These are phyloP conservation scores for Hypotaenidia philippensis DNA, from an alignment of 2,797 vertebrate genomes.

Conservation along the genomic window DNA sequence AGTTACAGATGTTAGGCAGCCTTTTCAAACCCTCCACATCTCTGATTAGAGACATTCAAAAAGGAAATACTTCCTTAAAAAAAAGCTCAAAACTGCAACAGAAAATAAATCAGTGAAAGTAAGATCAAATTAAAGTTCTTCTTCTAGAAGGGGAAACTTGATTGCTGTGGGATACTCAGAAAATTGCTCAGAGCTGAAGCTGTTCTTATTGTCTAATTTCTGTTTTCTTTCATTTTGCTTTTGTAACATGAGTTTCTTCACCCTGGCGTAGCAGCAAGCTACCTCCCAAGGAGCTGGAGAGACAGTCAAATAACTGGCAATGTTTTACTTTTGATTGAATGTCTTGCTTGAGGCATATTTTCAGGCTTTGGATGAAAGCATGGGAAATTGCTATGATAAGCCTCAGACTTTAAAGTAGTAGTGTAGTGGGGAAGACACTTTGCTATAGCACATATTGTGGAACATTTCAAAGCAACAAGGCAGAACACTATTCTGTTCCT, in stretches of 20 bases:
- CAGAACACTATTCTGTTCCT: conserved; percentile 33
- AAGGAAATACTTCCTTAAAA: not conserved
- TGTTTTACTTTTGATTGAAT: conserved; percentile 63
- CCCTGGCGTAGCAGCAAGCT: not conserved
- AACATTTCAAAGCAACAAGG: conserved; percentile 14
- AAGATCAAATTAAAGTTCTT: conserved; percentile 44
- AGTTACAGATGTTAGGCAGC: not conserved
- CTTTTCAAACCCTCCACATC: not conserved
- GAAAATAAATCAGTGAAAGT: conserved; percentile 34
- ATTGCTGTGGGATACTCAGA: conserved; percentile 32
- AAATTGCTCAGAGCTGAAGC: conserved; percentile 26
- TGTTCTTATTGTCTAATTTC: conserved; percentile 51
- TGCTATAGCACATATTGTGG: conserved; percentile 20
- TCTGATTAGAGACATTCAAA: not conserved
- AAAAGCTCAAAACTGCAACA: not conserved
- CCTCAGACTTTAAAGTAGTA: conserved; percentile 50
- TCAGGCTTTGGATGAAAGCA: conserved; percentile 60
- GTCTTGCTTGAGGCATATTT: conserved; percentile 59
- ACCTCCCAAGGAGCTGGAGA: conserved; percentile 52
- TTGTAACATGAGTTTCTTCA: conserved; percentile 62
- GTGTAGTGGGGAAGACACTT: conserved; percentile 11
- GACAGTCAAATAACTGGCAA: conserved; percentile 64
- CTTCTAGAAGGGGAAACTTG: conserved; percentile 21
- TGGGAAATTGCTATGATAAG: conserved; percentile 65
- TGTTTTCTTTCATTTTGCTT: conserved; percentile 64